Conservation (phyloP, 2,113 vertebrate species). For the Thermophis baileyi region DNA sequence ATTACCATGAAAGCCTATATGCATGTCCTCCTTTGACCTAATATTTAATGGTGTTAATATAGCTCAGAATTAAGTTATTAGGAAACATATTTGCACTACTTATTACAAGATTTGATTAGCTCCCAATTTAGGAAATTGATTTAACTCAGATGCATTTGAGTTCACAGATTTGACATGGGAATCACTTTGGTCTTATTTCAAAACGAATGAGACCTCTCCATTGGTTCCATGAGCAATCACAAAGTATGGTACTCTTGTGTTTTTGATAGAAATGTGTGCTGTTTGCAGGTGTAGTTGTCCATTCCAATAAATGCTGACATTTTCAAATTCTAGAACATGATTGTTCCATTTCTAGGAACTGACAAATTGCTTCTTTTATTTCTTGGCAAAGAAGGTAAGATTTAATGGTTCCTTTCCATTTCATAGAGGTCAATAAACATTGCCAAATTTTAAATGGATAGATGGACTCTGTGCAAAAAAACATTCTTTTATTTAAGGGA, state of each 20-base stretch:
- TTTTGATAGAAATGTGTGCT: background rate
- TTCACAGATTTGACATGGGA: background rate
- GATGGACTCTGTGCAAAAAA: background rate
- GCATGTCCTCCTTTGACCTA: background rate
- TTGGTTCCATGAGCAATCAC: background rate
- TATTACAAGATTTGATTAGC: background rate
- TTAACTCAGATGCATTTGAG: background rate
- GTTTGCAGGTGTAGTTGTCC: background rate
- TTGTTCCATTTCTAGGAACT: background rate
- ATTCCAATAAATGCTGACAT: background rate
- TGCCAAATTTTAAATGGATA: background rate
- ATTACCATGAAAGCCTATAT: background rate
- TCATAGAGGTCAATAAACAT: background rate
- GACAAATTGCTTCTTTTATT: background rate
- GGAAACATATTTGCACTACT: background rate
- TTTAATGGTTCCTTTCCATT: background rate
- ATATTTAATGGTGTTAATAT: background rate
- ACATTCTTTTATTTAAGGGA: background rate
- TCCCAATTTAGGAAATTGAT: background rate
- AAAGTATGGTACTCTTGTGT: background rate
- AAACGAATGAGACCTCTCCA: background rate
- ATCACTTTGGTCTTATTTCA: background rate
- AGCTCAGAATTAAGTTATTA: background rate
- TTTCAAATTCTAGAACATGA: background rate
- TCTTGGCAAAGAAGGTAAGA: background rate